Base-by-base conservation (phyloP, 2,888 invertebrate genomes). In the Torymus aiolomorphi region DNA sequence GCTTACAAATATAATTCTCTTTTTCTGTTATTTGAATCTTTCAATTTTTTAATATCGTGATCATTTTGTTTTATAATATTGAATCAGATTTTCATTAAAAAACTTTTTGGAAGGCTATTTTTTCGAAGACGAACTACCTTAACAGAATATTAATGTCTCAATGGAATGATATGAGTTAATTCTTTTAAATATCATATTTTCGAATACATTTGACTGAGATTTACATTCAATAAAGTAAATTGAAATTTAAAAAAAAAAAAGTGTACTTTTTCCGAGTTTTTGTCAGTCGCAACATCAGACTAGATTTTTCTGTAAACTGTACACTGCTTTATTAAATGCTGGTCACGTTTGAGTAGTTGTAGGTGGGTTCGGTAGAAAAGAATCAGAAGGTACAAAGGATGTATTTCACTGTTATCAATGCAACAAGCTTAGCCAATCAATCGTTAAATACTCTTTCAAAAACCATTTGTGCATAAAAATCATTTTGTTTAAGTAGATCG, bases 251-350 rank as follows among this genome's bases (percentile, higher is more conserved):
- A 76, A 59, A 59, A 71, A 18, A 24, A 31, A 79, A 72, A 78
- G 16, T 51, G 10, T 62, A 54, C 18, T 13, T 65, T 59, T 61
- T 16, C 51, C 42, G 65, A 63, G 74, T 69, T 76, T 67, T 80
- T 61, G 80, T 82, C 85, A 84, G 84, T 86, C 86, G 84, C 82
- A 85, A 86, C 84, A 85, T 86, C 84, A 80, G 87, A 87, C 86
- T 87, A 87, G 86, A 87, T 86, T 86, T 85, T 83, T 82, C 79
- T 82, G 83, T 83, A 84, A 31, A 83, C 84, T 84, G 82, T 78
- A 83, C 82, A 83, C 63, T 84, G 83, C 73, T 83, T 83, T 80
- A 81, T 81, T 82, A 83, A 86, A 85, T 85, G 84, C 80, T 84
- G 81, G 83, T 84, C 85, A 84, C 84, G 83, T 84, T 84, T 85